These are phyloP conservation scores for Onychorhynchus coronatus DNA, from an alignment of 2,113 vertebrate species.

Conservation along the genomic window DNA sequence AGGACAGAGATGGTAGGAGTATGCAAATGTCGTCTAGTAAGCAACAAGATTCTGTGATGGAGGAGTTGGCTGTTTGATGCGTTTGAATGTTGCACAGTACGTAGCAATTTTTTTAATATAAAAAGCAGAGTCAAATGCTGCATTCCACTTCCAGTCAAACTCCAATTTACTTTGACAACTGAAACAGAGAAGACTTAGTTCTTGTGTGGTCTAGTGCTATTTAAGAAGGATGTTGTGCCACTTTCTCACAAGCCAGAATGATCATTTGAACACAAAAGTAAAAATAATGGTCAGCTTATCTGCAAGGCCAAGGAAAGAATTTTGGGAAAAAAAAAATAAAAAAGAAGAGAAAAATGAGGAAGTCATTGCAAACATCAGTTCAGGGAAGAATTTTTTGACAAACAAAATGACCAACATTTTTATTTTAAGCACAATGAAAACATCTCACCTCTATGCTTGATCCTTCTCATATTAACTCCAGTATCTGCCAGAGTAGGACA, in stretches of 20 bases:
- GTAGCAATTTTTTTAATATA: not conserved
- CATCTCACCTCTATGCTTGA: not conserved
- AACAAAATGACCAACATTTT: not conserved
- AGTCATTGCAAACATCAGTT: not conserved
- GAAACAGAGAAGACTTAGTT: not conserved
- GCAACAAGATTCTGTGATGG: not conserved
- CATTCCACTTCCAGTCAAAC: not conserved
- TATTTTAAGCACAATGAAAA: not conserved
- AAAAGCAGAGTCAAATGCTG: not conserved
- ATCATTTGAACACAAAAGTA: not conserved
- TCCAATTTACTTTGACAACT: constrained; percentile 10
- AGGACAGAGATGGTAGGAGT: not conserved
- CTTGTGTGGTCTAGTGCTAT: constrained; percentile 10
- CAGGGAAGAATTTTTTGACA: not conserved
- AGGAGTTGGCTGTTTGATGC: not conserved
- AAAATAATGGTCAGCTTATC: not conserved
- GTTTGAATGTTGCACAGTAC: not conserved
- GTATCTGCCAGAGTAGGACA: not conserved
- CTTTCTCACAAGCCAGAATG: not conserved
- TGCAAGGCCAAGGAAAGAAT: not conserved
- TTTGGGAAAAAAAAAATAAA: not conserved
- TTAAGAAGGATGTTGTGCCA: not conserved
- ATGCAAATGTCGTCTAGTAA: not conserved
- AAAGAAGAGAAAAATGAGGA: not conserved
- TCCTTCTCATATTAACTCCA: not conserved